A percentile compares a stretch with the other conserved stretches of the same genome.
Evolutionary conservation across 2,888 invertebrate genomes (phyloP).

Genomic region (Mylabris sibirica): DNA sequence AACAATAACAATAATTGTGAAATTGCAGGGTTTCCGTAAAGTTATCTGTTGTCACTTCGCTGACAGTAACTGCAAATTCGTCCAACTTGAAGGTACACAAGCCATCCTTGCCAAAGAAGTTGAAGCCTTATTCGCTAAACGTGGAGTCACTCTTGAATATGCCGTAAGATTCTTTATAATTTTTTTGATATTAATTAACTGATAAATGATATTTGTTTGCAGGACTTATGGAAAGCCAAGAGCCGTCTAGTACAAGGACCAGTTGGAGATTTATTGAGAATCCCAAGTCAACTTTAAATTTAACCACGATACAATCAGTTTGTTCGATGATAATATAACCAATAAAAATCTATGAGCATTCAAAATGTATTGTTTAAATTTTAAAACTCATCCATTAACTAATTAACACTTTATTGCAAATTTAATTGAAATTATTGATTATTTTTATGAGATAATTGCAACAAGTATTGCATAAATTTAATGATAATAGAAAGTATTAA

Average conservation of each 20-base stretch:
- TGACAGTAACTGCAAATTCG: conserved; percentile 72
- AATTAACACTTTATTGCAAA: no score
- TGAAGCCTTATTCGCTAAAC: conserved; percentile 58
- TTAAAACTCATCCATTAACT: not conserved
- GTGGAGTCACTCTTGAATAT: conserved; percentile 28
- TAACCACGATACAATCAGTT: not conserved
- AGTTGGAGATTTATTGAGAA: conserved; percentile 54
- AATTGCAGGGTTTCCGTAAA: conserved; percentile 70
- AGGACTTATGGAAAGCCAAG: conserved; percentile 55
- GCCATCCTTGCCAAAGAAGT: conserved; percentile 19
- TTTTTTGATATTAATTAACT: not conserved
- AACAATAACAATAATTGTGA: not conserved
- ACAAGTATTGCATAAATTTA: no score
- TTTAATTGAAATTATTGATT: no score
- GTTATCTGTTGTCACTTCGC: conserved; percentile 88
- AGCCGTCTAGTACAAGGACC: conserved; percentile 54
- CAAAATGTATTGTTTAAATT: not conserved
- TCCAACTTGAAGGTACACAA: conserved; percentile 70
- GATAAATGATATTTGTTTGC: not conserved
- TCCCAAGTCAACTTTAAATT: conserved; percentile 43
- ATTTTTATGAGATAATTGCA: no score
- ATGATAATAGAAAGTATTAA: no score
- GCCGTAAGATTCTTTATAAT: conserved; percentile 58
- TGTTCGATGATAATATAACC: not conserved
- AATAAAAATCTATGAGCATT: conserved; percentile 2